Conservation (phyloP, 2,113 vertebrate genomes). For the Colossoma macropomum region DNA sequence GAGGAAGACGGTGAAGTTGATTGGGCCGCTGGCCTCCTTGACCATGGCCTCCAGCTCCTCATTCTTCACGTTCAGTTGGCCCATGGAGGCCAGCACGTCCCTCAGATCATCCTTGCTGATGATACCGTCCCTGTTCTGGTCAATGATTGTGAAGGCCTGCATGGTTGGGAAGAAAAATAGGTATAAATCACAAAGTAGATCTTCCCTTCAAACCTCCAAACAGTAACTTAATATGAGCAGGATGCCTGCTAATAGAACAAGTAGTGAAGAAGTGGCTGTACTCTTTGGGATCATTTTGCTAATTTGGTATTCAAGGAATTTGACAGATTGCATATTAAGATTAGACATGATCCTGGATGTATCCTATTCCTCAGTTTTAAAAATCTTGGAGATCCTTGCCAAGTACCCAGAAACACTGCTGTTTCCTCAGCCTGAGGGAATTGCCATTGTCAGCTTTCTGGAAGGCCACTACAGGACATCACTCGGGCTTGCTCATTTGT, state of each 20-base stretch:
- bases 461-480: not conserved
- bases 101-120: constrained; percentile 91
- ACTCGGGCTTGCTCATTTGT: not conserved
- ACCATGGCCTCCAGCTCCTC: constrained; percentile 92
- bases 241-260: not conserved
- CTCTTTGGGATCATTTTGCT: not conserved
- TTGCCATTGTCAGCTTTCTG: not conserved
- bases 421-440: not conserved
- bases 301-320: not conserved
- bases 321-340: not conserved
- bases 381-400: not conserved
- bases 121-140: constrained; percentile 94
- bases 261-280: not conserved
- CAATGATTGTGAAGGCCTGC: constrained; percentile 93
- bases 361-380: not conserved
- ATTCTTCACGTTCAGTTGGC: constrained; percentile 90
- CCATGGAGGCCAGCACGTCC: constrained; percentile 90
- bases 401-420: not conserved
- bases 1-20: constrained; percentile 94
- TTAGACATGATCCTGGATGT: not conserved
- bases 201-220: no score
- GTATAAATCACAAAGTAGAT: not conserved
- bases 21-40: constrained; percentile 91
- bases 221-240: no score
- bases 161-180: not conserved